Base-by-base conservation (phyloP, 2,113 vertebrate species). In the Columba janthina region DNA sequence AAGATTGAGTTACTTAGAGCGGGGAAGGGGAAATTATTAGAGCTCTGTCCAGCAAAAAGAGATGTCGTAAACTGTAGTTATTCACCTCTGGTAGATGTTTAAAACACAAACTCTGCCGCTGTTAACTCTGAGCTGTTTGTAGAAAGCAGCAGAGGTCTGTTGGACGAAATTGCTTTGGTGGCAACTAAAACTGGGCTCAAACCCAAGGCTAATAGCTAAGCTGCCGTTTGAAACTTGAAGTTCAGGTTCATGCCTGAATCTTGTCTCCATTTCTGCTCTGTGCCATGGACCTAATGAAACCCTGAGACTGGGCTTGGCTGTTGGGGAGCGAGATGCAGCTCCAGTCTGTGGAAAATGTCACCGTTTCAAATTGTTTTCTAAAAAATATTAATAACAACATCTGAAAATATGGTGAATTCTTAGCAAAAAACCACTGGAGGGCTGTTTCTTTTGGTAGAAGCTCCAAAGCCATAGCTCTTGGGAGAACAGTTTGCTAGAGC, bases 1-100 rank as follows among this genome's bases (percentile, higher is more conserved):
- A 86, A 90, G 94, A 32, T 64, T 94, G 92, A 92, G 77, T 96
- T 96, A 94, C 88, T 92, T 75, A 75, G 65, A 88, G 67, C 74
- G 36, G 90, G 90, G 94, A 72, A 94, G 66, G 72, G 93, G 90
- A 96, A 97, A 90, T 95, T 95, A 93, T 96, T 96, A 95, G 72
- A 81, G 66, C 73, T 90, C 65, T 65, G 96, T 72, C 71, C 32
- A 36, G 69, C 90, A 86, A 81, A 70, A 92, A 44, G 69, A 93
- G 75, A 92, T 92, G 96, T 96, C 38, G 0, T 96, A 96, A 97
- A 93, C 82, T 84, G 75, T 13, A 83, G 78, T 91, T 94, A 74
- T 44, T 92, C 89, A 79, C 71, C 58, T 95, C 86, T 86, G 4
- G 4, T 56, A 94, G 81, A 79, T 74, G 54, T 88, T 94, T 25